Evolutionary conservation across 2,113 vertebrate genomes (phyloP).

Genomic region (Steatornis caripensis): DNA sequence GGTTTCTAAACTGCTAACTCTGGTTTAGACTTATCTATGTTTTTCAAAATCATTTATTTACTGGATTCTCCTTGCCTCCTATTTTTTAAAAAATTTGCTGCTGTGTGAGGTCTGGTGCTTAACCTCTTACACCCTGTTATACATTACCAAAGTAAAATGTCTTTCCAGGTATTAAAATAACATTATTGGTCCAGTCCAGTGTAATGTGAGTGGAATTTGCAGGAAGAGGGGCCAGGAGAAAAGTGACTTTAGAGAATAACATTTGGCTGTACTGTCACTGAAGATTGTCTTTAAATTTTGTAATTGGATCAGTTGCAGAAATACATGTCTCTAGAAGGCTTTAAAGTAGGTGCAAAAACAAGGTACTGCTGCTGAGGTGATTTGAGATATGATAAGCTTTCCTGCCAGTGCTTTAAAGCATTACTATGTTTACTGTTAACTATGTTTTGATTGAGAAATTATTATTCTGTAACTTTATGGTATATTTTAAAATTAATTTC

Average conservation of each 20-base stretch:
- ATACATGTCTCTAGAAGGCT: not conserved
- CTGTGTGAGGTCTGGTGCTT: not conserved
- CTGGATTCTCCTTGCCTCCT: not conserved
- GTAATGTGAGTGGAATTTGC: not conserved
- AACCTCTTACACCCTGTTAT: not conserved
- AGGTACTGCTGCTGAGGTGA: not conserved
- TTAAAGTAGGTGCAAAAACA: not conserved
- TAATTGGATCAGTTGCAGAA: not conserved
- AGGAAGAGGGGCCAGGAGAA: not conserved
- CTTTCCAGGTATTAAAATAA: not conserved
- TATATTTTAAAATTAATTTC: not conserved
- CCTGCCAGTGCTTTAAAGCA: not conserved
- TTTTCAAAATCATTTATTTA: not conserved
- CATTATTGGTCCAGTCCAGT: not conserved
- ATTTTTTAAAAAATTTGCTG: rapidly evolving
- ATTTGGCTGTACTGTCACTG: not conserved
- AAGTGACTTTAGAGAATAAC: not conserved
- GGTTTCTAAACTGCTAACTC: not conserved
- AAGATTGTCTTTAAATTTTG: not conserved
- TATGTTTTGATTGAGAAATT: not conserved
- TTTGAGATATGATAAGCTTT: not conserved
- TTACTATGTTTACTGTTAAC: not conserved
- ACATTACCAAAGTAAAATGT: not conserved
- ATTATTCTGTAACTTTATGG: not conserved
- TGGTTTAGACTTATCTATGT: not conserved